Evolutionary conservation across 1,140 invertebrate species (phyloP), one percentile per base, ranked within the genome.

Genomic region (Samia ricini): DNA sequence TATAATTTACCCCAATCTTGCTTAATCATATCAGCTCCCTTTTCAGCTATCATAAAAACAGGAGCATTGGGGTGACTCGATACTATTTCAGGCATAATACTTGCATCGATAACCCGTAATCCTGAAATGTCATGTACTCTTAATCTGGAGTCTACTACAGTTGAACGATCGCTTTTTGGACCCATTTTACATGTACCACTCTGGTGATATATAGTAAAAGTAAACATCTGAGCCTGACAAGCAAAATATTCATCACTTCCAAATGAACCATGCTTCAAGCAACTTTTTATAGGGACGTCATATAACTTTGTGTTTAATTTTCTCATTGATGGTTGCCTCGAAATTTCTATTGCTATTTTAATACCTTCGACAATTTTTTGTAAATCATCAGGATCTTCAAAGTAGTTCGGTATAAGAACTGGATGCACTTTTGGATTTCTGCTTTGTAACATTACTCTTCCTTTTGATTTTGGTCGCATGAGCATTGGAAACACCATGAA

Each of bases 111-210:
- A 0, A 96, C 95, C 64, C 96, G 88, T n/a, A 97, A 79, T 55
- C 92, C 91, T 42, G 90, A 81, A 15, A 96, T 90, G 2, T 95
- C 95, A 59, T 95, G 92, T 0, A 96, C 95, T 64, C 92, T 89
- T 59, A 96, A 79, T 64, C 93, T 91, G 0, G 93, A 89, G 83
- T 95, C 93, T 0, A 96, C 95, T 0, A 96, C 95, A 6, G 95
- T 92, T 0, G 92, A 88, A 0, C 92, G 91, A 81, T 97, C 95
- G 0, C 66, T 84, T 23, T 75, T 65, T 0, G 92, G 90, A 0
- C 96, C 97, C 97, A 98, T 98, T 87, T 96, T 97, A 75, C 95
- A 95, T 0, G 96, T 97, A 0, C 96, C 96, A 15, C 93, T 93
- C 58, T 95, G 94, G 76, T 97, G 96, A 77, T 96, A 96, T 55